Conservation (phyloP, 2,797 vertebrate species). For the Lycodopsis pacificus region DNA sequence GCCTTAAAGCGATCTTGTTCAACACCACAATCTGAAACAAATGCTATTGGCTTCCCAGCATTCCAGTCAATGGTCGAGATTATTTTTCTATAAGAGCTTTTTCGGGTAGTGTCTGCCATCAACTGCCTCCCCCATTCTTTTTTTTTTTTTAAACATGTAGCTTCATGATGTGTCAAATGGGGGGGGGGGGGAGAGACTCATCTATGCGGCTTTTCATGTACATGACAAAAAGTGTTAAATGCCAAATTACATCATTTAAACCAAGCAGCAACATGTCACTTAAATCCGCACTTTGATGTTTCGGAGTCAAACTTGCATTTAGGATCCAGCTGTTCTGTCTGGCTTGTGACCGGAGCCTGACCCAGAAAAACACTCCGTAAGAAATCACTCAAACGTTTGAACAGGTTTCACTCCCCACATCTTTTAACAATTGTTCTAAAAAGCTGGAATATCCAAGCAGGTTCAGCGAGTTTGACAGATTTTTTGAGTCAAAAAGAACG, state of each 20-base stretch:
- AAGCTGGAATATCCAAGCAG: slow-evolving; percentile 62
- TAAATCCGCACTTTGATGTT: slow-evolving; percentile 46
- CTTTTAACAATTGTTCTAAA: slow-evolving; percentile 47
- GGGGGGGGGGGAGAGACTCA: not conserved
- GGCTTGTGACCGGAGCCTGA: slow-evolving; percentile 34
- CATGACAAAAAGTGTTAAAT: slow-evolving; percentile 65
- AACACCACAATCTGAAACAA: not conserved
- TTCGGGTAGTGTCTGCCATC: not conserved
- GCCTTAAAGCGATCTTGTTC: not conserved
- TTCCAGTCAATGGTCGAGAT: not conserved
- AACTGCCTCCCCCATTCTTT: not conserved
- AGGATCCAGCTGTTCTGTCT: slow-evolving; percentile 25
- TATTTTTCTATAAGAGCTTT: slow-evolving; percentile 17
- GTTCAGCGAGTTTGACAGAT: slow-evolving; percentile 53
- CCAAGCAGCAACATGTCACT: slow-evolving; percentile 74
- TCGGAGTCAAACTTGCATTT: slow-evolving; percentile 23
- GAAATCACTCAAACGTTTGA: slow-evolving; percentile 30
- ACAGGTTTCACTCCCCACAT: slow-evolving; percentile 45
- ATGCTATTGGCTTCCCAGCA: not conserved
- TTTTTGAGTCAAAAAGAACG: slow-evolving; percentile 46
- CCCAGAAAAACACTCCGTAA: slow-evolving; percentile 20
- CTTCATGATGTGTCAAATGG: not conserved
- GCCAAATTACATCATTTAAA: slow-evolving; percentile 66
- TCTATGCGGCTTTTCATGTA: slow-evolving; percentile 38
- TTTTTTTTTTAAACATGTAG: not conserved